phyloP scores from a whole-genome alignment of 1,140 invertebrate species.

The Gryllus bimaculatus region DNA sequence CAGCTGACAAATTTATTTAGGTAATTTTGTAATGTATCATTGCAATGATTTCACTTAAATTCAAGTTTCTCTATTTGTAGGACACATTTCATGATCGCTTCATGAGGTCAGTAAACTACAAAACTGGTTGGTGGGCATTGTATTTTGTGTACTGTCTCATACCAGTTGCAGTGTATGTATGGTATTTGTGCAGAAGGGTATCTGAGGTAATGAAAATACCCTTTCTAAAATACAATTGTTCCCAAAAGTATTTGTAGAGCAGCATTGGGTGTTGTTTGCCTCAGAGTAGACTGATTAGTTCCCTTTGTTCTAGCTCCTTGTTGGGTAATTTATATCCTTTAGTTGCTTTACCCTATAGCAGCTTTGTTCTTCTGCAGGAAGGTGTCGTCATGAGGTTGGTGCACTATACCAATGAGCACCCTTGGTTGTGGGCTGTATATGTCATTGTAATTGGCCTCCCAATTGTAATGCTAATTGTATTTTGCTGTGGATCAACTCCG shows the following conservation, averaged over 20 bases:
- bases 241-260: no score
- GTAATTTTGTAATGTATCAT: no score
- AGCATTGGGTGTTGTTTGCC: neutral
- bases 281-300: neutral
- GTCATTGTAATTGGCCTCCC: constrained; percentile 71
- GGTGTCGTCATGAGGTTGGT: constrained; percentile 69
- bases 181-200: constrained; percentile 52
- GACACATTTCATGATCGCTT: constrained; percentile 39
- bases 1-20: no score
- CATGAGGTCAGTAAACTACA: constrained; percentile 62
- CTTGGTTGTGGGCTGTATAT: constrained; percentile 84
- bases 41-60: no score
- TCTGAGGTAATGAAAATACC: constrained; percentile 47
- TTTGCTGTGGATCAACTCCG: constrained; percentile 63
- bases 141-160: constrained; percentile 68
- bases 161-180: constrained; percentile 58
- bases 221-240: neutral
- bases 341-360: neutral
- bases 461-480: constrained; percentile 60
- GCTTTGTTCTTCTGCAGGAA: constrained; percentile 51
- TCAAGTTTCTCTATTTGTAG: neutral
- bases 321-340: no score
- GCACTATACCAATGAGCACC: constrained; percentile 75
- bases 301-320: no score
- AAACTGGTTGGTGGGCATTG: constrained; percentile 63